phyloP scores from a whole-genome alignment of 1,140 invertebrate species.

The Trachymyrmex septentrionalis region DNA sequence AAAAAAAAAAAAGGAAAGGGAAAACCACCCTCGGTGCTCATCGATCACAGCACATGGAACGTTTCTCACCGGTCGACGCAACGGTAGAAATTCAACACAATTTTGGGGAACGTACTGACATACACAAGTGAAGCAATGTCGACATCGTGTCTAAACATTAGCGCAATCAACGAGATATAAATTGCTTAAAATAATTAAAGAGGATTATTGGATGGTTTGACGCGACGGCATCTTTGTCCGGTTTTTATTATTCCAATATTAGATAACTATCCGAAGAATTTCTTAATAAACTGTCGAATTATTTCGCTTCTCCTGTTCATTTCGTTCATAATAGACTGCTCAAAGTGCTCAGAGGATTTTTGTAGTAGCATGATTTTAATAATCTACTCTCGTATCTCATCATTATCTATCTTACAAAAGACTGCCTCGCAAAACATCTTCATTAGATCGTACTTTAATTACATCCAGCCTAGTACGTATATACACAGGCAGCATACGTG shows the following conservation, averaged over 20 bases:
- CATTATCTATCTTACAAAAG: background rate
- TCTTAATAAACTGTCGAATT: slow-evolving; percentile 15
- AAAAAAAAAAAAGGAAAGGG: background rate
- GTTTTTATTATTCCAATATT: background rate
- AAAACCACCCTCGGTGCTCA: slow-evolving; percentile 11
- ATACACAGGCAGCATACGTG: too few relatives aligned
- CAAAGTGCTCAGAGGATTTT: background rate
- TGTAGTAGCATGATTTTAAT: background rate
- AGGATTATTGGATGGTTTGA: background rate
- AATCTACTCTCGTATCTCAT: background rate
- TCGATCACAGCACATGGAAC: slow-evolving; percentile 34
- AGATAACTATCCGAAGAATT: background rate
- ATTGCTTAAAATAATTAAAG: background rate
- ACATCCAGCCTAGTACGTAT: background rate
- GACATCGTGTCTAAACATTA: background rate
- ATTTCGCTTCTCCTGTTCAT: background rate
- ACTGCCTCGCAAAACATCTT: slow-evolving; percentile 25
- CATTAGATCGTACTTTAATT: slow-evolving; percentile 37
- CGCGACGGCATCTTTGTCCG: background rate
- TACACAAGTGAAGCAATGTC: background rate
- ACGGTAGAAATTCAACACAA: background rate
- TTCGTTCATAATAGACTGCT: too few relatives aligned
- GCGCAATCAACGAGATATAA: background rate
- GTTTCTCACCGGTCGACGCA: slow-evolving; percentile 18
- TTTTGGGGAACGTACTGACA: too few relatives aligned